Base-by-base conservation (phyloP, 2,888 invertebrate species). In the Luperina testacea region DNA sequence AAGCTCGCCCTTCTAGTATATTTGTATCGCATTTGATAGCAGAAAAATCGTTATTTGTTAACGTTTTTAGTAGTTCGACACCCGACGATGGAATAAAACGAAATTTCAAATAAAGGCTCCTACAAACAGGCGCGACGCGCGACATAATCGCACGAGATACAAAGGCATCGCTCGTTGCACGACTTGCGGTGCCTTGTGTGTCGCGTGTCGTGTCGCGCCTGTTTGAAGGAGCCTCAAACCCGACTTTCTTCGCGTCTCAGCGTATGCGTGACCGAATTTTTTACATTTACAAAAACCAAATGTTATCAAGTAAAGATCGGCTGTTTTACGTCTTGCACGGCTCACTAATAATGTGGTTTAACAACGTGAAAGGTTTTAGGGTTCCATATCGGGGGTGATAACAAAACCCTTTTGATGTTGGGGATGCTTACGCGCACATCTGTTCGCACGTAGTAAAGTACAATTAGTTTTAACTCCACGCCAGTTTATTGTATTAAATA, bases 291-390 rank as follows among this genome's bases (percentile, higher is more conserved):
- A 82, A 88, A 83, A 85, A 88, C 82, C 82, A 85, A 88, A 84
- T 84, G 81, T 88, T 90, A 90, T 89, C 88, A 86, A 85, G 85
- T 88, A 87, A 84, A 89, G 88, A 89, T 89, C 90, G 84, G 72
- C 80, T 84, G 89, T 83, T 86, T 90, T 86, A 84, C 83, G 85
- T 87, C 86, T 87, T 83, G 85, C 86, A 85, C 84, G 88, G 84
- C 77, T 83, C 86, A 80, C 90, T 90, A 89, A 90, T 89, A 90
- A 90, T 87, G 81, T 79, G 84, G 87, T 83, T 88, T 89, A 90
- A 87, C 82, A 87, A 81, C 85, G 82, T 84, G 83, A 86, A 89
- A 87, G 86, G 85, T 88, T 90, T 87, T 72, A 83, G 85, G 84
- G 82, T 87, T 84, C 85, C 81, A 83, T 89, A 87, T 86, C 81